Evolutionary conservation across 2,797 vertebrate species (phyloP).

Genomic region (Muscicapa striata): DNA sequence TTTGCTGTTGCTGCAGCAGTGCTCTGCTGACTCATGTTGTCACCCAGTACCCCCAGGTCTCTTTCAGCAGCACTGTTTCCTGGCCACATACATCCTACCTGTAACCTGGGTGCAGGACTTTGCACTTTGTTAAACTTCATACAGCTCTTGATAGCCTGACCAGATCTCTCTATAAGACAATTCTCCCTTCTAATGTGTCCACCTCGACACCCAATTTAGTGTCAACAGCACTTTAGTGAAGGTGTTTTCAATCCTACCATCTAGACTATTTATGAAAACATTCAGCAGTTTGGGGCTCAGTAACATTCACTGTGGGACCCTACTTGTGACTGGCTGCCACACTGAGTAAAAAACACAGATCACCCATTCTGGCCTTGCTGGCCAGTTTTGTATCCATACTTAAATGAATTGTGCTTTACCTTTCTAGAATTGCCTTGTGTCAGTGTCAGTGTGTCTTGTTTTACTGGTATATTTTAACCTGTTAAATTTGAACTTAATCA

Average conservation of each 20-base stretch:
- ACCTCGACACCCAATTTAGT: rapidly evolving
- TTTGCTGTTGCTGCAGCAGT: neutral
- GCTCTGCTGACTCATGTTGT: neutral
- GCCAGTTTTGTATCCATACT: neutral
- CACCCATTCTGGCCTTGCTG: neutral
- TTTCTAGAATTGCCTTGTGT: neutral
- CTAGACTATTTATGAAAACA: neutral
- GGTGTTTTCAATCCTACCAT: neutral
- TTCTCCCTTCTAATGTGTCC: neutral
- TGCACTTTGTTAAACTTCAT: neutral
- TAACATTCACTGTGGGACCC: neutral
- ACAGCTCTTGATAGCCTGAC: neutral
- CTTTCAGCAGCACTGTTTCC: neutral
- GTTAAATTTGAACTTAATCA: neutral
- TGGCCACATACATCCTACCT: neutral
- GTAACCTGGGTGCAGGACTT: neutral
- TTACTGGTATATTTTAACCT: neutral
- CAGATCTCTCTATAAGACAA: neutral
- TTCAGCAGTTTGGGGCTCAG: neutral
- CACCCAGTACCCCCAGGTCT: neutral
- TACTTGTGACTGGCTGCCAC: neutral
- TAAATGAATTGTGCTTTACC: neutral
- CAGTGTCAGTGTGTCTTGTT: neutral
- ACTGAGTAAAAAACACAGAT: neutral
- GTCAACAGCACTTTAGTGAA: neutral